Evolutionary conservation across 2,888 invertebrate genomes (phyloP), one percentile per base, ranked within the genome.

Genomic region (Tryphoninae sp.): DNA sequence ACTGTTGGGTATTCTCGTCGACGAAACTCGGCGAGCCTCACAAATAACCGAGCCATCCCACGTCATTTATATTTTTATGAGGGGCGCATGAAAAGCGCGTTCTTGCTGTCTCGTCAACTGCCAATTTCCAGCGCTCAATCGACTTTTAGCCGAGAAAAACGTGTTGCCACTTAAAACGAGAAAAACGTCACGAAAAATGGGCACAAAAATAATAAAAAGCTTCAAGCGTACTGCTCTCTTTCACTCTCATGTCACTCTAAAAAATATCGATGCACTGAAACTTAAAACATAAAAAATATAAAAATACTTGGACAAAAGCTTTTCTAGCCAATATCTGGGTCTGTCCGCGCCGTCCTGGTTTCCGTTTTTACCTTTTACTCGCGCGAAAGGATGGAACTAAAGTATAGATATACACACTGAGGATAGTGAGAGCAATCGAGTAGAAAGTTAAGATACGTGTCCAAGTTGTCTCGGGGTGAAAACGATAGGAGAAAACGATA

Each of bases 11-110:
- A 55, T 23, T 53, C 73, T 55, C 64, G 55, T 78, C 45, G 22
- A 49, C 19, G 33, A 59, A 72, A 59, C 59, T n/a, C 42, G 58
- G 19, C 9, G 49, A 59, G 45, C 4, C 19, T 78, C n/a, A 6
- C 3, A 26, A 65, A 78, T 49, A 33, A 9, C 23, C 42, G 22
- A 4, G 13, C 40, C 8, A 23, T 2, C 59, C 53, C 65, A 42
- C n/a, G 59, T 53, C 53, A 51, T 77, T 72, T 77, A 61, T 33
- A 72, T 77, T 80, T 80, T 77, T 77, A 72, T 45, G 49, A 55
- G 75, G 62, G 55, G 22, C 13, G 65, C 67, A 65, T 49, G 53
- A 64, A 42, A 22, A 65, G 23, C 55, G 49, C 16, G 23, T 7
- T 49, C 59, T 40, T 16, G 22, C 59, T 22, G 45, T 65, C 59